Base-by-base conservation (phyloP, 2,888 invertebrate species). In the Tricholauxania praeusta region DNA sequence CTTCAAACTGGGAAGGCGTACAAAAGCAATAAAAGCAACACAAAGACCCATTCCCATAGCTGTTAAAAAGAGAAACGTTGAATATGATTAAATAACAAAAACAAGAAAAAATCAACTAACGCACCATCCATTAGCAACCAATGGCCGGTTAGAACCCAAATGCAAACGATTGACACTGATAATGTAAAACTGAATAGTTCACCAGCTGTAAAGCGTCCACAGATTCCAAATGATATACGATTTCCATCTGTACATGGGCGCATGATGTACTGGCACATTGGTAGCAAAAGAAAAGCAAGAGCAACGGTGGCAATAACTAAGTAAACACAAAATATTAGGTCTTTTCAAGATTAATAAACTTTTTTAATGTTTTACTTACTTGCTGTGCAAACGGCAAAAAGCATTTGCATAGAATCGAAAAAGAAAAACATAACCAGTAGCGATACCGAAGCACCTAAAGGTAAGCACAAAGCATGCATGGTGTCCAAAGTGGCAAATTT, bases 41-140 rank as follows among this genome's bases (percentile, higher is more conserved):
- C 98, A 98, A 62, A 98, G 90, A 4, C 98, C 98, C 97, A 98
- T 98, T 75, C 98, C 98, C 94, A 98, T 96, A 39, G 97, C 98
- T 94, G 88, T 10, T 87, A 87, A 77, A 64, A 74, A 68, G 71
- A 49, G 12, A 55, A 52, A 28, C 53, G 51, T 53, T 53, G 69
- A 19, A 49, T 72, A 66, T 15, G 28, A 28, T 4, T 28, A 28
- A 28, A 28, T 28, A 74, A 62, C 8, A 12, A 47, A 7, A 7
- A 4, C 10, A 39, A 75, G 64, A 6, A 64, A 17, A 39, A 19
- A 19, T 53, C 28, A 19, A 48, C n/a, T 47, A 63, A 83, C 89
- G 86, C 82, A 93, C 94, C 94, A 89, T 98, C 98, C 98, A 98
- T 98, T 71, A 98, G 91, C 80, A 98, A 91, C 98, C 98, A 98